Evolutionary conservation across 2,888 invertebrate genomes (phyloP), one percentile per base, ranked within the genome.

Genomic region (Lasioglossum pauxillum): DNA sequence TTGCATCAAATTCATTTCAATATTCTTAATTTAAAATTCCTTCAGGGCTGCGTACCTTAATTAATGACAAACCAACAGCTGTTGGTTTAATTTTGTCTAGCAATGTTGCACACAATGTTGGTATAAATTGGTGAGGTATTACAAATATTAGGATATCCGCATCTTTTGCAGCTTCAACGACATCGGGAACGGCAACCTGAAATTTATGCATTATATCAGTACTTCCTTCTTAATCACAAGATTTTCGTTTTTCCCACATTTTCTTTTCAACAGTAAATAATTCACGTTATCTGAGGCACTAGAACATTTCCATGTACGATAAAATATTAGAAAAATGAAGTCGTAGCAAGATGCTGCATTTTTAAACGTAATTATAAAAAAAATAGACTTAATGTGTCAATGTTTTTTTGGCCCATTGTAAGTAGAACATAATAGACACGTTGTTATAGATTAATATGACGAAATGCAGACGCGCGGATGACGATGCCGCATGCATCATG

Each of bases 111-210:
- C 97, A 96, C 27, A 96, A 95, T 60, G 96, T 95, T 71, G 95
- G 94, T 85, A 97, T 96, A 93, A 97, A 97, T 94, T 97, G 97
- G 94, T 97, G 97, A 46, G 97, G 97, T 53, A 97, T 93, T 14
- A 97, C 97, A 93, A 97, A 97, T 64, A 97, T 95, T 14, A 97
- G 95, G 75, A 97, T 96, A 92, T 97, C 97, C 5, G 97, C 97
- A 88, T 96, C 96, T 87, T 96, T 95, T 1, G 96, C 96, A 23
- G 97, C 95, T 79, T 97, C 96, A 3, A 96, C 95, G n/a, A 97
- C 95, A 91, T 97, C 96, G 1, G 97, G 96, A 44, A 96, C 95
- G 12, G 97, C 97, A n/a, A 97, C 95, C 97, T 97, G 90, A 12
- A 88, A 90, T 75, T 60, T 49, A 27, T 23, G 69, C 31, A 53